These are phyloP conservation scores for Baronia brevicornis DNA, from an alignment of 2,888 invertebrate genomes.

Conservation along the genomic window DNA sequence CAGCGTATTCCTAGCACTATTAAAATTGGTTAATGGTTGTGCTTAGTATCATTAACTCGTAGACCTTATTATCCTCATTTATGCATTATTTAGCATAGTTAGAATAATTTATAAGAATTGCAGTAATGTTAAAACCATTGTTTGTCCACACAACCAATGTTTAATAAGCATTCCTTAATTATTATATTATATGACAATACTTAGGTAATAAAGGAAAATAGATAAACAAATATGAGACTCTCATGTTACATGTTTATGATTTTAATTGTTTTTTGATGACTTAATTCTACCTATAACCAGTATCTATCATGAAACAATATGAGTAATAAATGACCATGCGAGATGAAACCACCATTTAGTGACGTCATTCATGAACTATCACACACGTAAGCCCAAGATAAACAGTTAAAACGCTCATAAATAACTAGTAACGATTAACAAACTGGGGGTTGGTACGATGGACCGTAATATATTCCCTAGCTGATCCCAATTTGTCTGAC, in stretches of 20 bases:
- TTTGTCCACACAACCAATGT: no score
- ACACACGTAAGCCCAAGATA: slow-evolving; percentile 26
- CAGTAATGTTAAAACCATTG: no score
- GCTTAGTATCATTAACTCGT: no score
- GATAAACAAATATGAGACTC: no score
- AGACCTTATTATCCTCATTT: no score
- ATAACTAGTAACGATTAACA: slow-evolving; percentile 71
- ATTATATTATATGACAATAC: no score
- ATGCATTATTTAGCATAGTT: no score
- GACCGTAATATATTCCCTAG: slow-evolving; percentile 71
- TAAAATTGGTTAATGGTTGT: no score
- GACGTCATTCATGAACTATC: slow-evolving; percentile 14
- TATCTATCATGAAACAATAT: slow-evolving; percentile 1
- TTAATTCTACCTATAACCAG: slow-evolving; percentile 1
- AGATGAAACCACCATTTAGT: slow-evolving; percentile 9
- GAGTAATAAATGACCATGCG: neutral
- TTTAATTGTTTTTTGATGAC: slow-evolving; percentile 20
- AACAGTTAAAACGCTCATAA: slow-evolving; percentile 47
- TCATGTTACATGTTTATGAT: slow-evolving; percentile 9
- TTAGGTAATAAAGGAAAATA: no score
- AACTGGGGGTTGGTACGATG: slow-evolving; percentile 58
- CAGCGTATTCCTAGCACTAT: no score
- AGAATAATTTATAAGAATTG: no score
- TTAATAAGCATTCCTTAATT: no score
- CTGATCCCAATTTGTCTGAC: slow-evolving; percentile 74